Percentiles rank a stretch among this genome's conserved stretches.
Conservation (phyloP, 2,888 invertebrate species). For the Melipona bicolor region DNA sequence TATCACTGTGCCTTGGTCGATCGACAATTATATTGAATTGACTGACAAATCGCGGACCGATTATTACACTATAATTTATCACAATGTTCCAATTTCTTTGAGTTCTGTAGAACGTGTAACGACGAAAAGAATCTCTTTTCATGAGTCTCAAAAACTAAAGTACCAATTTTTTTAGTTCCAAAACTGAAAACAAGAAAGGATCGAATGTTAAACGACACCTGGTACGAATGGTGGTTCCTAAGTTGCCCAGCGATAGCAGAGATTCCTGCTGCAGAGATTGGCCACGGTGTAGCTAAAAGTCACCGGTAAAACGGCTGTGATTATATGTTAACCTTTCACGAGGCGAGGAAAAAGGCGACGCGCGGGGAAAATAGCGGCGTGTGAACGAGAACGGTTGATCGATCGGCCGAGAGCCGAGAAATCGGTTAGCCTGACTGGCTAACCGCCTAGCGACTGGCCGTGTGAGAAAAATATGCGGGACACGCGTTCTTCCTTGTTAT, state of each 20-base stretch:
- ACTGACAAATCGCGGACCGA: too few species aligned
- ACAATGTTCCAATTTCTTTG: too few species aligned
- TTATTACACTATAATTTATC: too few species aligned
- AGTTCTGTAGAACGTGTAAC: too few species aligned
- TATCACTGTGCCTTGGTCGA: too few species aligned
- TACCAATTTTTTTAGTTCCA: background rate
- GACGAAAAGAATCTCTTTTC: too few species aligned
- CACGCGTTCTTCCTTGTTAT: conserved; percentile 30
- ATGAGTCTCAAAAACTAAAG: background rate
- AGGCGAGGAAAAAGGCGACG: conserved; percentile 23
- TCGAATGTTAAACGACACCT: background rate
- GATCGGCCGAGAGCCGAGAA: conserved; percentile 42
- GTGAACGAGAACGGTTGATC: conserved; percentile 48
- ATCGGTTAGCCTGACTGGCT: conserved; percentile 16
- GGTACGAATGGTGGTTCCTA: background rate
- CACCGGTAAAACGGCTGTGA: conserved; percentile 39
- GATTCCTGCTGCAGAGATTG: conserved; percentile 31
- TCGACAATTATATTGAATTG: too few species aligned
- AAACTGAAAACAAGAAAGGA: background rate
- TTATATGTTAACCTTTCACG: conserved; percentile 49
- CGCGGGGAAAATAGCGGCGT: conserved; percentile 23
- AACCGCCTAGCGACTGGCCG: background rate
- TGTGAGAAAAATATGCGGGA: conserved; percentile 38
- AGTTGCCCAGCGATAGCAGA: background rate
- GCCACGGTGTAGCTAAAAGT: conserved; percentile 39